Base-by-base conservation (phyloP, 2,888 invertebrate genomes). In the Taenaris catops region DNA sequence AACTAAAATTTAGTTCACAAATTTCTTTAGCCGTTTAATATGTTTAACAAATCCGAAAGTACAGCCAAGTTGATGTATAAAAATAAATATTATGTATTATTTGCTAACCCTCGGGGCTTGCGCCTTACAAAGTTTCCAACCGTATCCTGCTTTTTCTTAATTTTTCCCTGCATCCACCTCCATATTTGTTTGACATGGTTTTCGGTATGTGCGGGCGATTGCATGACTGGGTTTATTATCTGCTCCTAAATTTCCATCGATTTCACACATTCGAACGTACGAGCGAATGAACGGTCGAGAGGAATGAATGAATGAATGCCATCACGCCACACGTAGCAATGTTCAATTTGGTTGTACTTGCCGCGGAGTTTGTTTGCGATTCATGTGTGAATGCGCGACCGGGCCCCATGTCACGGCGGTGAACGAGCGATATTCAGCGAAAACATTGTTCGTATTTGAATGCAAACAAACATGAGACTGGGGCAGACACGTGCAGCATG, bases 351-450 rank as follows among this genome's bases (percentile, higher is more conserved):
- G 78, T 81, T 81, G 81, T 81, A 83, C 79, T 81, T 69, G 63
- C 50, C 48, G 50, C 46, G 53, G 19, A 46, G 62, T 53, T 69
- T 70, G 76, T 72, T 78, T 79, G 76, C 76, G 73, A 64, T 73
- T 59, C 51, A 50, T 47, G 70, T 53, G 53, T 65, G 76, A 59
- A 54, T 57, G 72, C 37, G 48, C 40, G 46, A 46, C 33, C 41
- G 48, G 48, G 57, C 49, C 44, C n/a, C n/a, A 52, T 56, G 43
- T 55, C 49, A 34, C 38, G 36, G 28, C 55, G 75, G 83, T 79
- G 80, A 72, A 59, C 63, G 84, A 84, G 83, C 66, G 84, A 84
- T 66, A 69, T 81, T 83, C 84, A 83, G 84, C 84, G 83, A 84
- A 78, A 69, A 68, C 51, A 51, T 55, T 55, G n/a, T 53, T 34